These are phyloP conservation scores for Ochropleura plecta DNA, from an alignment of 2,888 invertebrate species.

Conservation along the genomic window DNA sequence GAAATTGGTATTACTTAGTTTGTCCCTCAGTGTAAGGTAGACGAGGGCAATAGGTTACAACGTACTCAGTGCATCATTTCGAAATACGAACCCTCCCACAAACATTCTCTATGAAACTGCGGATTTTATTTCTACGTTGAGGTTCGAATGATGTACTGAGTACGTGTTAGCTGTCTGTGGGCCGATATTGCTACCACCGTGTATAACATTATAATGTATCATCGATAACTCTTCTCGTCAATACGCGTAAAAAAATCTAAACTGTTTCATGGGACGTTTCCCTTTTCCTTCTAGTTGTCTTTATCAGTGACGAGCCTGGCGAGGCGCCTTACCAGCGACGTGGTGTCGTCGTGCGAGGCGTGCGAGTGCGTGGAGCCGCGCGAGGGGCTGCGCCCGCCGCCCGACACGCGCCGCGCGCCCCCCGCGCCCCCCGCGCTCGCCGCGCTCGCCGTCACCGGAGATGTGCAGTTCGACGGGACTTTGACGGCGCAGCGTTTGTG, in stretches of 20 bases:
- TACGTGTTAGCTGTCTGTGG: background rate
- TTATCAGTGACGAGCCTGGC: constrained; percentile 90
- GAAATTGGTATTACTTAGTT: background rate
- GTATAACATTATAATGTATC: background rate
- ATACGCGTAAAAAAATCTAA: background rate
- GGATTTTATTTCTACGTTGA: background rate
- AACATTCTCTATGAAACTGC: no score
- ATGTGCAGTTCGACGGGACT: constrained; percentile 98
- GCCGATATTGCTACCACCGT: background rate
- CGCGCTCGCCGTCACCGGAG: constrained; percentile 56
- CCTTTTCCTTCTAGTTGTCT: constrained; percentile 52
- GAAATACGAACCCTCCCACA: no score
- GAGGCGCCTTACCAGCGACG: constrained; percentile 94
- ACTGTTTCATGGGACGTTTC: background rate
- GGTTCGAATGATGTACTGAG: background rate
- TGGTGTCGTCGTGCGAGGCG: constrained; percentile 90
- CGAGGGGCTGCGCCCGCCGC: constrained; percentile 92
- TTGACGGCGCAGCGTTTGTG: constrained; percentile 99
- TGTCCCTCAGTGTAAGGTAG: background rate
- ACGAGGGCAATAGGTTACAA: background rate
- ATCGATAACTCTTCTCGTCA: background rate
- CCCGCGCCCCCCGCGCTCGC: constrained; percentile 75
- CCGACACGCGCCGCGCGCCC: constrained; percentile 69
- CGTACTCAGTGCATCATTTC: no score
- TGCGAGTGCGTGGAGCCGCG: constrained; percentile 92